These are phyloP conservation scores for Euphydryas editha DNA, from an alignment of 2,888 invertebrate genomes.

Conservation along the genomic window DNA sequence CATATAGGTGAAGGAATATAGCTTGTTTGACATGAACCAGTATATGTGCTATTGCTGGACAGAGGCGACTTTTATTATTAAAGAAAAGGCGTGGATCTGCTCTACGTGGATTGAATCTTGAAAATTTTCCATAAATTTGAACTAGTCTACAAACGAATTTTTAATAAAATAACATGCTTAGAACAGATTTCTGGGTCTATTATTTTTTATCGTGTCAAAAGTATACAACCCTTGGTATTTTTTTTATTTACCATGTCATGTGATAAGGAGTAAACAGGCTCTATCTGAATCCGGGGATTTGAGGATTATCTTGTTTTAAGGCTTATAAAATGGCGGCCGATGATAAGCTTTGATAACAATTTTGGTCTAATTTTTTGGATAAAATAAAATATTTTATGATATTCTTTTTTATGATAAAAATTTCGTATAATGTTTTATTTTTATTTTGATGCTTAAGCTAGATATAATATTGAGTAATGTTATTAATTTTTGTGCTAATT, in stretches of 20 bases:
- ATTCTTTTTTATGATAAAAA: neutral
- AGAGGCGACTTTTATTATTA: no score
- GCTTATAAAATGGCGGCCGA: conserved; percentile 26
- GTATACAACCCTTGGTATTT: neutral
- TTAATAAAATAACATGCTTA: no score
- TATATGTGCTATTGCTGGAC: no score
- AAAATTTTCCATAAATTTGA: no score
- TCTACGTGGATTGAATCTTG: no score
- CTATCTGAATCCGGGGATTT: conserved; percentile 18
- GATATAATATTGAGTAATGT: no score
- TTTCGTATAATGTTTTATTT: neutral
- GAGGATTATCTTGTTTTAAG: conserved; percentile 25
- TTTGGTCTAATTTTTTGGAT: neutral
- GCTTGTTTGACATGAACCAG: no score
- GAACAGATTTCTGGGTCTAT: neutral
- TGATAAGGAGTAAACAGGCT: conserved; percentile 23
- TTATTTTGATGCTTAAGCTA: no score
- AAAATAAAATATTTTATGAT: neutral
- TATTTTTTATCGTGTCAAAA: neutral
- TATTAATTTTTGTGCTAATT: no score
- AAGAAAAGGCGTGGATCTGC: no score
- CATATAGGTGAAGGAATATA: no score
- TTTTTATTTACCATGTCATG: conserved; percentile 3
- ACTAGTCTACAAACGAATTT: no score
- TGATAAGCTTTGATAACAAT: conserved; percentile 26